Evolutionary conservation across 2,888 invertebrate species (phyloP).

Genomic region (Tiliacea aurago): DNA sequence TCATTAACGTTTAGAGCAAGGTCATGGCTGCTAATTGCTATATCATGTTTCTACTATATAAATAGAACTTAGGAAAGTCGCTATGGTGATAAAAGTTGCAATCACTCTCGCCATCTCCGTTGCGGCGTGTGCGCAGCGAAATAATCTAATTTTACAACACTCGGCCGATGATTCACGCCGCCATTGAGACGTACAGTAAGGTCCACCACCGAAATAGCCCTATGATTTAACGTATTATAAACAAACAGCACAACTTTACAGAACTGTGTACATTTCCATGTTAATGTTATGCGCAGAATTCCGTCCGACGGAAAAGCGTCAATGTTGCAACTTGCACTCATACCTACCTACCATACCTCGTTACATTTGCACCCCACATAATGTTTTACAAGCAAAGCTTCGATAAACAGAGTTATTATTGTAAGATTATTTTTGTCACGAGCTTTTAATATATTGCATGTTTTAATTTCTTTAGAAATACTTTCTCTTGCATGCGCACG

Average conservation of each 20-base stretch:
- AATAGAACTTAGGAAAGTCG: constrained; percentile 56
- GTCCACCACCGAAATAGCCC: constrained; percentile 76
- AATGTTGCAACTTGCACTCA: constrained; percentile 49
- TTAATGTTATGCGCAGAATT: constrained; percentile 50
- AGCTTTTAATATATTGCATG: constrained; percentile 27
- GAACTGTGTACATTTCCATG: constrained; percentile 57
- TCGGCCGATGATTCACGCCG: constrained; percentile 78
- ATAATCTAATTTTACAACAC: constrained; percentile 80
- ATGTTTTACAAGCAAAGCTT: constrained; percentile 40
- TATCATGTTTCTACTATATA: constrained; percentile 55
- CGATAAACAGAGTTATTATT: constrained; percentile 36
- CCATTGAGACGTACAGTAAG: constrained; percentile 83
- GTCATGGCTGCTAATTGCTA: constrained; percentile 24
- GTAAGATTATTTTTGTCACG: constrained; percentile 20
- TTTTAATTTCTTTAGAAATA: constrained; percentile 22
- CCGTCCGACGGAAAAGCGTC: constrained; percentile 27
- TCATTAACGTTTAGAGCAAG: constrained; percentile 36
- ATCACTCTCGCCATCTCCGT: constrained; percentile 58
- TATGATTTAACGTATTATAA: constrained; percentile 76
- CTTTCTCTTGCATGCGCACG: constrained; percentile 37
- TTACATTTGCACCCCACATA: constrained; percentile 45
- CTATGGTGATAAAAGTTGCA: constrained; percentile 67
- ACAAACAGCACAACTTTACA: constrained; percentile 63
- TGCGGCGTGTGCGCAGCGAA: constrained; percentile 70
- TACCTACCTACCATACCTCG: constrained; percentile 17